Percentiles rank a stretch among this genome's conserved stretches.
phyloP scores from a whole-genome alignment of 1,140 invertebrate genomes.

The Ganaspis sp. region DNA sequence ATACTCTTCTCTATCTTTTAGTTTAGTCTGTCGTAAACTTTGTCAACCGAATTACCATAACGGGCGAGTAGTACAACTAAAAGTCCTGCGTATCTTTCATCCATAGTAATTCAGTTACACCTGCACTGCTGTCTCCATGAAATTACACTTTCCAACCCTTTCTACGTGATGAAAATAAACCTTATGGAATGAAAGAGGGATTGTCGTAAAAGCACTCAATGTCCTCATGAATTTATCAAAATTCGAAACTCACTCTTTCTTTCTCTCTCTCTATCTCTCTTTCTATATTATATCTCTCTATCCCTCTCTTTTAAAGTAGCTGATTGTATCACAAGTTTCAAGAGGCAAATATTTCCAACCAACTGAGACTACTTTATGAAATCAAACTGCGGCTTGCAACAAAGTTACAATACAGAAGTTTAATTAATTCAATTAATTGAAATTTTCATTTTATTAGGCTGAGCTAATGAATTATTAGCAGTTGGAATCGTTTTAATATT shows the following conservation, averaged over 20 bases:
- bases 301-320: background rate
- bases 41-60: conserved; percentile 60
- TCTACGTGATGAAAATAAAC: conserved; percentile 8
- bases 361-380: too few species aligned
- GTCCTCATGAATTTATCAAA: conserved; percentile 22
- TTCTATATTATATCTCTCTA: background rate
- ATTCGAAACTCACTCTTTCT: background rate
- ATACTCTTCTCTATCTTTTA: conserved; percentile 19
- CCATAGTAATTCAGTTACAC: conserved; percentile 53
- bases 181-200: conserved; percentile 16
- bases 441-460: too few species aligned
- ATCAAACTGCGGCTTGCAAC: too few species aligned
- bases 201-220: conserved; percentile 14
- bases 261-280: background rate
- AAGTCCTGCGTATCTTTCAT: conserved; percentile 51
- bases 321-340: too few species aligned
- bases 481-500: too few species aligned
- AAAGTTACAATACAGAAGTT: too few species aligned
- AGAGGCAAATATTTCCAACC: too few species aligned
- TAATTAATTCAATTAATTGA: too few species aligned
- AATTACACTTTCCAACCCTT: conserved; percentile 37
- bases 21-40: conserved; percentile 54
- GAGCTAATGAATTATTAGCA: too few species aligned
- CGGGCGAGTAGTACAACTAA: conserved; percentile 44
- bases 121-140: conserved; percentile 44